phyloP scores from a whole-genome alignment of 2,888 invertebrate genomes.

The Ophraella communa region DNA sequence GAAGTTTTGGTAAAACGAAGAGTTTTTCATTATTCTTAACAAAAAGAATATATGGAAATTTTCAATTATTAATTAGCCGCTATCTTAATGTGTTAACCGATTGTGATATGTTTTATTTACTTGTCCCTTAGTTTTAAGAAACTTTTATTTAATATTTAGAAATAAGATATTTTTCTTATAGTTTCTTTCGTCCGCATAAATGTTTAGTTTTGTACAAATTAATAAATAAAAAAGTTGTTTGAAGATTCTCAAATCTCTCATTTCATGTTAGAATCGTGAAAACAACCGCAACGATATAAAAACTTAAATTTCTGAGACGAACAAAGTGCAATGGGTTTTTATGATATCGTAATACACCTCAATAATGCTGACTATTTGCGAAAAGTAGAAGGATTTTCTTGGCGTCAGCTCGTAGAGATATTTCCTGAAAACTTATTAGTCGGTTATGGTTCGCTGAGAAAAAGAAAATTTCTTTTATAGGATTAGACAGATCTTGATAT shows the following conservation, averaged over 20 bases:
- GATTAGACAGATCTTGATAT: not conserved
- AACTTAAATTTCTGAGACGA: slow-evolving; percentile 5
- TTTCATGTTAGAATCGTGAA: not conserved
- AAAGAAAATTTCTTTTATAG: not conserved
- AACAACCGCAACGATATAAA: not conserved
- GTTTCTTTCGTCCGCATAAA: too few relatives aligned
- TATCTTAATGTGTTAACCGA: too few relatives aligned
- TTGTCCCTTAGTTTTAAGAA: too few relatives aligned
- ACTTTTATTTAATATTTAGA: too few relatives aligned
- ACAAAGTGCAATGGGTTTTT: slow-evolving; percentile 10
- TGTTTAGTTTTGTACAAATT: not conserved
- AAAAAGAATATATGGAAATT: too few relatives aligned
- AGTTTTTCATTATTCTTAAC: too few relatives aligned
- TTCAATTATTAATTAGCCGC: too few relatives aligned
- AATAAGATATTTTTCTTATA: too few relatives aligned
- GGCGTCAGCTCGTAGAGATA: slow-evolving; percentile 9
- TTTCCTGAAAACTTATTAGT: slow-evolving; percentile 10
- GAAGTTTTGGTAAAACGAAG: too few relatives aligned
- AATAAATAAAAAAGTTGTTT: not conserved
- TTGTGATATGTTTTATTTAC: too few relatives aligned
- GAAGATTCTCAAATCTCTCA: not conserved
- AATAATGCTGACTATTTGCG: slow-evolving; percentile 7
- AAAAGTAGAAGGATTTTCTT: not conserved
- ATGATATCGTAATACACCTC: slow-evolving; percentile 7
- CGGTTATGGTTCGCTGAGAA: not conserved